A percentile compares a stretch with the other conserved stretches of the same genome.
Evolutionary conservation across 2,888 invertebrate genomes (phyloP).

Genomic region (Phorcus lineatus): DNA sequence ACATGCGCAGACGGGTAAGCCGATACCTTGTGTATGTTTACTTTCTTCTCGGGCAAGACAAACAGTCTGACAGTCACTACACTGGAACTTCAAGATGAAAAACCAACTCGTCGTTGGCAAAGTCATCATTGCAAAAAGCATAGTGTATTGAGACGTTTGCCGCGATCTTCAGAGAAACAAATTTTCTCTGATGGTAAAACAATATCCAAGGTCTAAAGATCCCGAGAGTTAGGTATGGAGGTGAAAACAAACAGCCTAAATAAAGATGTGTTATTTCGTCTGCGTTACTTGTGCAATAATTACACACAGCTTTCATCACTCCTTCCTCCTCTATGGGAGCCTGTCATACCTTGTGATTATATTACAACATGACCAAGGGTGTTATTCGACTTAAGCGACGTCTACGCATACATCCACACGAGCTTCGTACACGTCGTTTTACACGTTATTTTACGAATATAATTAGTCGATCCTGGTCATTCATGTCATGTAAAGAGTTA

Average conservation of each 20-base stretch:
- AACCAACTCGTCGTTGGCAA: neutral
- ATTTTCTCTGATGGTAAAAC: neutral
- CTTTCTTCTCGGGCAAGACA: neutral
- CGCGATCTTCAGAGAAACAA: neutral
- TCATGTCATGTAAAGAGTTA: no score
- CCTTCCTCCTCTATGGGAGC: no score
- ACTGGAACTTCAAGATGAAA: neutral
- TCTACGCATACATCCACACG: no score
- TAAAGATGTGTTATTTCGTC: neutral
- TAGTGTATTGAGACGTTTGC: neutral
- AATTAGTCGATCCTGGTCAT: no score
- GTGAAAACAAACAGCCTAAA: neutral
- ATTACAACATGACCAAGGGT: no score
- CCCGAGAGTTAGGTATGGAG: neutral
- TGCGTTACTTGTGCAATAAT: no score
- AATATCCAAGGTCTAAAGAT: neutral
- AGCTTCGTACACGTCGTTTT: no score
- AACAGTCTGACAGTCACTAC: neutral
- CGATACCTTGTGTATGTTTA: neutral
- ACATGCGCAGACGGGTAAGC: neutral
- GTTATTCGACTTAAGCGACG: no score
- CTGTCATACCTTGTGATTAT: no score
- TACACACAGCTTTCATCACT: no score
- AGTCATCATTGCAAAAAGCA: neutral
- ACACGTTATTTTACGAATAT: no score